Conservation (phyloP, 2,888 invertebrate genomes). For the Cyaniris semiargus region DNA sequence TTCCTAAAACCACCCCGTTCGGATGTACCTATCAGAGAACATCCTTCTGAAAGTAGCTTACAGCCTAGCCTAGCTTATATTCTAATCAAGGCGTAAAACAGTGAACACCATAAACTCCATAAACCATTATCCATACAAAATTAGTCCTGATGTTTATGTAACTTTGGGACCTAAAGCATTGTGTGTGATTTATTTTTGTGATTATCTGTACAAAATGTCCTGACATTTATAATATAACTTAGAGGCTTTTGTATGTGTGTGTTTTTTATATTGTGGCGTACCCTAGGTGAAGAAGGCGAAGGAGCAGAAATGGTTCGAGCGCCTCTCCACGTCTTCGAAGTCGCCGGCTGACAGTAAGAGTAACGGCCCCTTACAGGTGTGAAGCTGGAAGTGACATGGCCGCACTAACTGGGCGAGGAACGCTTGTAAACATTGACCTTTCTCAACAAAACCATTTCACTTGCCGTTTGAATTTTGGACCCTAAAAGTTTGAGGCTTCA, state of each 20-base stretch:
- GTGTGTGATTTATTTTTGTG: too few relatives aligned
- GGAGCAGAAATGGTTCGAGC: slow-evolving; percentile 72
- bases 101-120: too few relatives aligned
- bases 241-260: neutral
- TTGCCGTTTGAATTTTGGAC: neutral
- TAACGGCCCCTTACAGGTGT: slow-evolving; percentile 66
- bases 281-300: slow-evolving; percentile 62
- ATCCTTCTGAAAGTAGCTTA: too few relatives aligned
- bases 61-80: too few relatives aligned
- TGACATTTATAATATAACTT: neutral
- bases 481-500: neutral
- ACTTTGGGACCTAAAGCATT: too few relatives aligned
- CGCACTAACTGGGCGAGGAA: slow-evolving; percentile 39
- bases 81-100: too few relatives aligned
- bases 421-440: slow-evolving; percentile 18
- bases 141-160: too few relatives aligned
- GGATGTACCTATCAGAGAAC: too few relatives aligned
- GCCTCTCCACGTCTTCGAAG: slow-evolving; percentile 64
- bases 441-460: slow-evolving; percentile 7
- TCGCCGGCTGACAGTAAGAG: slow-evolving; percentile 54
- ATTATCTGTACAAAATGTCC: too few relatives aligned
- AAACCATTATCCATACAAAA: too few relatives aligned
- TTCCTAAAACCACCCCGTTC: too few relatives aligned
- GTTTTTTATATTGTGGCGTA: slow-evolving; percentile 28
- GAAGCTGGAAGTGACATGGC: slow-evolving; percentile 42